These are phyloP conservation scores for Paraplagusia blochii DNA, from an alignment of 2,113 vertebrate genomes.

Conservation along the genomic window DNA sequence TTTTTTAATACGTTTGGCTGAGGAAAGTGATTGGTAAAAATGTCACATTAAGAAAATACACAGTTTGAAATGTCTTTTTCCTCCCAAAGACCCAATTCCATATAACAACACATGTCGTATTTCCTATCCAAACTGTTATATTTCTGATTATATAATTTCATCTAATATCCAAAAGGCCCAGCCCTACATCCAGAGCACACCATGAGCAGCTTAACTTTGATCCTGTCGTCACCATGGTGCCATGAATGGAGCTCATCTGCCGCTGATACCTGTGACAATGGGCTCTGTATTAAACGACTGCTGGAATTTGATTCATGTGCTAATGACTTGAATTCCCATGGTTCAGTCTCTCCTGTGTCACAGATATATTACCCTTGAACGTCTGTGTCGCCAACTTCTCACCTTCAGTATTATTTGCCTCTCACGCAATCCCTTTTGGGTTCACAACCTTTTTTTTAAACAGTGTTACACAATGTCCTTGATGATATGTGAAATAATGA, in stretches of 20 bases:
- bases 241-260: conserved; percentile 45
- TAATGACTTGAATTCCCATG: conserved; percentile 66
- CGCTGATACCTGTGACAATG: conserved; percentile 40
- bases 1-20: too few relatives aligned
- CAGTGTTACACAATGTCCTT: conserved; percentile 20
- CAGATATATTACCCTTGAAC: conserved; percentile 45
- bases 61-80: too few relatives aligned
- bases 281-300: conserved; percentile 43
- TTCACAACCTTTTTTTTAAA: conserved; percentile 22
- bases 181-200: conserved; percentile 18
- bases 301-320: conserved; percentile 72
- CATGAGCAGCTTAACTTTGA: conserved; percentile 31
- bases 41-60: too few relatives aligned
- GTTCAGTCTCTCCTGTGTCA: conserved; percentile 51
- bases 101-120: too few relatives aligned
- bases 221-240: conserved; percentile 16
- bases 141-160: too few relatives aligned
- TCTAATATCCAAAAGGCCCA: conserved; percentile 9
- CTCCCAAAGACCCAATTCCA: too few relatives aligned
- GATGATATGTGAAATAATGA: too few relatives aligned
- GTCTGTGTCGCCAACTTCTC: neutral
- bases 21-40: too few relatives aligned
- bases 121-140: too few relatives aligned
- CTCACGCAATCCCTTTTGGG: conserved; percentile 12
- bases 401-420: conserved; percentile 22